phyloP scores from a whole-genome alignment of 2,888 invertebrate species.

The Caradrina kadenii region DNA sequence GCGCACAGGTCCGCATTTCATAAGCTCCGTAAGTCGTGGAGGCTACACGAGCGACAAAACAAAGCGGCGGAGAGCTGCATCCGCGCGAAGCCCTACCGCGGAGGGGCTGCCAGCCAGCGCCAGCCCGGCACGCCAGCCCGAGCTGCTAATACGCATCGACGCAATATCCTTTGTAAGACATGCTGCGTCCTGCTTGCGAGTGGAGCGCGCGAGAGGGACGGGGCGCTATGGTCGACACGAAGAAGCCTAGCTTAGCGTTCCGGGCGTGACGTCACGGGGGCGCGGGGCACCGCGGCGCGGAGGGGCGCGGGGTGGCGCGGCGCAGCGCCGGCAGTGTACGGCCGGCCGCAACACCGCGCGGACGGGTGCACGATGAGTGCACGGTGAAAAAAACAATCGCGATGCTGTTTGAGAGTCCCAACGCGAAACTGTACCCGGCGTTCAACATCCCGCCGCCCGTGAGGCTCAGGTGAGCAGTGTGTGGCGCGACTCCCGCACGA shows the following conservation, averaged over 20 bases:
- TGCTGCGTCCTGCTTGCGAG: constrained; percentile 64
- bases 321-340: constrained; percentile 80
- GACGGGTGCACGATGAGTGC: constrained; percentile 82
- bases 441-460: constrained; percentile 94
- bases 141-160: constrained; percentile 64
- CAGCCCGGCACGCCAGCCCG: constrained; percentile 40
- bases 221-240: constrained; percentile 63
- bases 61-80: constrained; percentile 53
- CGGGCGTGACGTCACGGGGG: constrained; percentile 85
- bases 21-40: constrained; percentile 20
- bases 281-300: constrained; percentile 71
- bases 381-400: constrained; percentile 84
- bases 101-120: constrained; percentile 63
- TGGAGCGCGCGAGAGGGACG: constrained; percentile 61
- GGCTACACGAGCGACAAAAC: constrained; percentile 56
- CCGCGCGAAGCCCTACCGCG: constrained; percentile 71
- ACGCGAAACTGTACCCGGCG: constrained; percentile 92
- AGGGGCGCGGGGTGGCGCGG: constrained; percentile 71
- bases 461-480: constrained; percentile 87
- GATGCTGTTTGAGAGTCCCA: constrained; percentile 94
- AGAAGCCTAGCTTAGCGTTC: constrained; percentile 75
- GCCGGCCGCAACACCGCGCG: constrained; percentile 80
- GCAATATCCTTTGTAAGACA: constrained; percentile 68
- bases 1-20: constrained; percentile 38
- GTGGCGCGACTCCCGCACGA: constrained; percentile 46